Percentiles rank a stretch among this genome's conserved stretches.
phyloP scores from a whole-genome alignment of 2,797 vertebrate species.

The Atherinosoma microstoma region DNA sequence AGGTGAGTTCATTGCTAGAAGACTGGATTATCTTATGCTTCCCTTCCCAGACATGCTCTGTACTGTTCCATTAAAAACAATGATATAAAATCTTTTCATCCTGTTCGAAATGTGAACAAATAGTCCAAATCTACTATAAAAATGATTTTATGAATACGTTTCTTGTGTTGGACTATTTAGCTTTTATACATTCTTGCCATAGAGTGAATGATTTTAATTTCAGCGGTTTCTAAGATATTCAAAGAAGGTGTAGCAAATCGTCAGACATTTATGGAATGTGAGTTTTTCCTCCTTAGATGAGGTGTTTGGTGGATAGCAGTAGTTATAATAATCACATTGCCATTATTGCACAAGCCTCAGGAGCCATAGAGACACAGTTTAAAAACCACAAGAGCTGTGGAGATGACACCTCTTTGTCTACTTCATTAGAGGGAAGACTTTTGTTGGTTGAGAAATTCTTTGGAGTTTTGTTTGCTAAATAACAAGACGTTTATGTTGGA shows the following conservation, averaged over 20 bases:
- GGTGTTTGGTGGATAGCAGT: constrained; percentile 46
- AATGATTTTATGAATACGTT: not conserved
- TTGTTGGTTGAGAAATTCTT: constrained; percentile 57
- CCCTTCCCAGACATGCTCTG: constrained; percentile 50
- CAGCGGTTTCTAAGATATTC: constrained; percentile 26
- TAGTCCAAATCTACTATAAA: constrained; percentile 23
- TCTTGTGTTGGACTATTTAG: constrained; percentile 1
- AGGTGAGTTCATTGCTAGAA: constrained; percentile 62
- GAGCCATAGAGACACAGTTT: constrained; percentile 61
- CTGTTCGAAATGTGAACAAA: constrained; percentile 25
- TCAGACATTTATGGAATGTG: constrained; percentile 60
- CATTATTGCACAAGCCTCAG: constrained; percentile 64
- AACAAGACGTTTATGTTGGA: constrained; percentile 37
- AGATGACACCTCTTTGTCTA: constrained; percentile 52
- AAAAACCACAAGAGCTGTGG: constrained; percentile 48
- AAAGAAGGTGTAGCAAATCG: constrained; percentile 33
- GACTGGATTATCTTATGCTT: constrained; percentile 55
- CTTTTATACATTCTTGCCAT: not conserved
- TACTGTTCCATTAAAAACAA: constrained; percentile 48
- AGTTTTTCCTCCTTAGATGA: constrained; percentile 47
- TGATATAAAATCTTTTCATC: constrained; percentile 46
- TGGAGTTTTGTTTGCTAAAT: constrained; percentile 48
- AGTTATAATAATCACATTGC: constrained; percentile 67
- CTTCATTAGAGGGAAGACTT: constrained; percentile 54
- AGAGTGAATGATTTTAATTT: constrained; percentile 17